phyloP scores from a whole-genome alignment of 1,140 invertebrate species.

The Bombus pyrosoma region DNA sequence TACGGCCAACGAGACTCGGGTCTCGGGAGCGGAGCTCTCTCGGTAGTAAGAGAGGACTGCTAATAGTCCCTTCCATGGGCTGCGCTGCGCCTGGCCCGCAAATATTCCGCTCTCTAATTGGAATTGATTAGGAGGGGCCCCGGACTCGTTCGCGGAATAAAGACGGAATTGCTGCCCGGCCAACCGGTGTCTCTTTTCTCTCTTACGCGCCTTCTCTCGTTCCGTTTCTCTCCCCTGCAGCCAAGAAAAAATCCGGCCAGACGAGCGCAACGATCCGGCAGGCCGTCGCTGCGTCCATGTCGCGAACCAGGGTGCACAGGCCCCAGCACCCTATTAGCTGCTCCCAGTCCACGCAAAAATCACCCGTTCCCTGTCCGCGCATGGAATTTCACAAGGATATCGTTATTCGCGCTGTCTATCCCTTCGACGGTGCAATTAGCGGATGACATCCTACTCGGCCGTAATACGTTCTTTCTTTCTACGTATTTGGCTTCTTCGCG shows the following conservation, averaged over 20 bases:
- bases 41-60: slow-evolving; percentile 77
- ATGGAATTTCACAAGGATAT: background rate
- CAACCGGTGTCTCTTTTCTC: slow-evolving; percentile 35
- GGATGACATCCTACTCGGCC: background rate
- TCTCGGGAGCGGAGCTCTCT: slow-evolving; percentile 56
- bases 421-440: background rate
- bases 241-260: slow-evolving; percentile 53
- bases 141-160: slow-evolving; percentile 74
- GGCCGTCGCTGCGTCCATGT: slow-evolving; percentile 41
- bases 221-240: slow-evolving; percentile 18
- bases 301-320: background rate
- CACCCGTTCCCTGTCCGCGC: background rate
- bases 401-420: slow-evolving; percentile 4
- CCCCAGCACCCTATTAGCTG: slow-evolving; percentile 8
- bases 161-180: slow-evolving; percentile 75
- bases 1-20: slow-evolving; percentile 76
- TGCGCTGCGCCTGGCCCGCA: slow-evolving; percentile 73
- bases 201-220: background rate
- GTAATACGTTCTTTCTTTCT: background rate
- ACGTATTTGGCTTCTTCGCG: too few relatives aligned
- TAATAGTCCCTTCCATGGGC: slow-evolving; percentile 79
- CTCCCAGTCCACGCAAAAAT: background rate
- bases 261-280: slow-evolving; percentile 17
- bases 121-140: slow-evolving; percentile 81
- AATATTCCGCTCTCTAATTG: slow-evolving; percentile 83